Conservation (phyloP, 2,888 invertebrate species). For the Cremastinae sp. region DNA sequence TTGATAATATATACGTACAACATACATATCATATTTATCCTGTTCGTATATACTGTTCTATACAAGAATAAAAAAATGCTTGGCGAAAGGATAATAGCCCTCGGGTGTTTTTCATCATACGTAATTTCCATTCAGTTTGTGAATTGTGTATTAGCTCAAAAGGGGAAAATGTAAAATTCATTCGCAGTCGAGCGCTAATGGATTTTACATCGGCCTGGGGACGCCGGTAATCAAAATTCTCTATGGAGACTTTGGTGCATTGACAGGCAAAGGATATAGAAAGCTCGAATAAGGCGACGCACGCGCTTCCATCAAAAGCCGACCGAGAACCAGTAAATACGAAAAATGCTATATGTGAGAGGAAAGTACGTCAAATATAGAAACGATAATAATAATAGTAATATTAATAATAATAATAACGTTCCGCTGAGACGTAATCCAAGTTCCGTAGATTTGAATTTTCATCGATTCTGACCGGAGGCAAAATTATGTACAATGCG, state of each 20-base stretch:
- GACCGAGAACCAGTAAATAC: too few relatives aligned
- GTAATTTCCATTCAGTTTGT: constrained; percentile 13
- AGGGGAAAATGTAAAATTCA: constrained; percentile 71
- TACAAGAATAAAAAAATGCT: too few relatives aligned
- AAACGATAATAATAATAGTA: too few relatives aligned
- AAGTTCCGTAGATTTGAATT: too few relatives aligned
- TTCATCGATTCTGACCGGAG: neutral
- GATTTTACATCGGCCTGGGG: constrained; percentile 53
- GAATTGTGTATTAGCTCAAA: constrained; percentile 30
- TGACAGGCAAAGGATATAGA: neutral
- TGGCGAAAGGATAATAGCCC: constrained; percentile 20
- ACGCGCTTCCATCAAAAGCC: too few relatives aligned
- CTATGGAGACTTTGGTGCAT: constrained; percentile 66
- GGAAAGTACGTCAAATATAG: too few relatives aligned
- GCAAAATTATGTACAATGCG: neutral
- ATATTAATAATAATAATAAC: neutral
- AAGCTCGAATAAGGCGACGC: too few relatives aligned
- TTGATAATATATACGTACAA: too few relatives aligned
- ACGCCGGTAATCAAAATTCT: constrained; percentile 73
- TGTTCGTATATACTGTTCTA: too few relatives aligned
- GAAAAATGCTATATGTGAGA: neutral
- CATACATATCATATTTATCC: neutral
- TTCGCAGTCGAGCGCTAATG: constrained; percentile 69
- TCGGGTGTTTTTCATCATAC: constrained; percentile 27
- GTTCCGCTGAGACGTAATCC: too few relatives aligned